Conservation (phyloP, 1,140 invertebrate species). For the Ostrea edulis region DNA sequence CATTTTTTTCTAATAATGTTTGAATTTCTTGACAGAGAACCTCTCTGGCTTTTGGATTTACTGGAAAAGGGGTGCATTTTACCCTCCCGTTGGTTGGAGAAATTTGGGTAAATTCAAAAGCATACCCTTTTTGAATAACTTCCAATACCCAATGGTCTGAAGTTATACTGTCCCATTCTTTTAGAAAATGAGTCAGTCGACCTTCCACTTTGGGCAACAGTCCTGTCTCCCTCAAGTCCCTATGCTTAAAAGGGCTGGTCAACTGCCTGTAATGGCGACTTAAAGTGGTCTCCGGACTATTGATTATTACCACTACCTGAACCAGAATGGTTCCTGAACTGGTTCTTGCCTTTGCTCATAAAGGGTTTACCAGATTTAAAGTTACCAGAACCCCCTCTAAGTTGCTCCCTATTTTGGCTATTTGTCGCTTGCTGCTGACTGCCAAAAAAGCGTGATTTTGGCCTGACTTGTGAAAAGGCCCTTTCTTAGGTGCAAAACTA, state of each 20-base stretch:
- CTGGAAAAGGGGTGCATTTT: neutral
- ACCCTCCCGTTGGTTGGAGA: neutral
- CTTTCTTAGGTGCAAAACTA: neutral
- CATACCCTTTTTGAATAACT: conserved; percentile 12
- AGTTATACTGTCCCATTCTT: neutral
- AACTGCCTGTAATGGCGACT: neutral
- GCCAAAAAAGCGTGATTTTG: neutral
- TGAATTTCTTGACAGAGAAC: too few species aligned
- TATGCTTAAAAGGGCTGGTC: neutral
- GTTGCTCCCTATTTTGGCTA: neutral
- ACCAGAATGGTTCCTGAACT: neutral
- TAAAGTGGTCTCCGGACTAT: neutral
- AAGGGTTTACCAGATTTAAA: neutral
- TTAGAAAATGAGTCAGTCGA: neutral
- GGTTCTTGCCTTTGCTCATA: neutral
- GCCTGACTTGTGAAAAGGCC: neutral
- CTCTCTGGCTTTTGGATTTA: too few species aligned
- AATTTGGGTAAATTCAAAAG: neutral
- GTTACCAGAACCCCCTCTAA: neutral
- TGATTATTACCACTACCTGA: neutral
- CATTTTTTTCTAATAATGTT: too few species aligned
- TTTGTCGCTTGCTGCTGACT: neutral
- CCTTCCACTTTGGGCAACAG: neutral
- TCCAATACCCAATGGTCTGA: neutral
- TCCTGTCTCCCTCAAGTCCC: neutral